Base-by-base conservation (phyloP, 2,797 vertebrate species). In the Neosilurus hyrtlii region DNA sequence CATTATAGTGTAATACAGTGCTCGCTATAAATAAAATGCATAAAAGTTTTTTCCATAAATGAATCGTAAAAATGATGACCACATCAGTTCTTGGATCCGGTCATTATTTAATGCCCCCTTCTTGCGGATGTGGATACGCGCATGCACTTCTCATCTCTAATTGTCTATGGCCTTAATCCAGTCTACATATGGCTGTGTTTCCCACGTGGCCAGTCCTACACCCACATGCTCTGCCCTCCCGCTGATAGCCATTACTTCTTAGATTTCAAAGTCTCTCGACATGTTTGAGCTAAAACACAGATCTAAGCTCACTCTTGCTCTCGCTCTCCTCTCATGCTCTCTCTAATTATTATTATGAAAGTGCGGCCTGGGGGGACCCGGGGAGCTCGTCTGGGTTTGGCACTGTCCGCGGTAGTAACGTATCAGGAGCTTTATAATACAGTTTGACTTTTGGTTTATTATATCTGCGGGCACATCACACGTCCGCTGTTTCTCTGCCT, bases 311-410 rank as follows among this genome's bases (percentile, higher is more conserved):
- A 81, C 81, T 85, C 87, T 85, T 84, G 84, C 65, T 86, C 73
- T 87, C 79, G 26, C 68, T 86, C 87, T 85, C 68, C 83, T 88
- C 75, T 86, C 78, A 62, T 57, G 86, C 88, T 85, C 79, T 82
- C 87, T 83, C 88, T 92, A 92, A 93, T 94, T 93, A 91, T 93
- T 92, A 91, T 93, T 93, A 91, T 91, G 85, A 91, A 83, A 91
- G 88, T 87, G 89, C 54, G 86, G 90, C 87, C 89, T 82, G 87
- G 80, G 90, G 88, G 30, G 56, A 75, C 57, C 26, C 72, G 26
- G 18, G 72, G 72, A 89, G 89, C 80, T 89, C 73, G 86, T 91
- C 83, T 88, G 86, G 80, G 82, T 90, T 91, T 93, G 93, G 93
- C 91, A 82, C 82, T 70, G 89, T 86, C 88, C 6, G 2, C 75